These are phyloP conservation scores for Mesoligia furuncula DNA, from an alignment of 2,888 invertebrate species.

Conservation along the genomic window DNA sequence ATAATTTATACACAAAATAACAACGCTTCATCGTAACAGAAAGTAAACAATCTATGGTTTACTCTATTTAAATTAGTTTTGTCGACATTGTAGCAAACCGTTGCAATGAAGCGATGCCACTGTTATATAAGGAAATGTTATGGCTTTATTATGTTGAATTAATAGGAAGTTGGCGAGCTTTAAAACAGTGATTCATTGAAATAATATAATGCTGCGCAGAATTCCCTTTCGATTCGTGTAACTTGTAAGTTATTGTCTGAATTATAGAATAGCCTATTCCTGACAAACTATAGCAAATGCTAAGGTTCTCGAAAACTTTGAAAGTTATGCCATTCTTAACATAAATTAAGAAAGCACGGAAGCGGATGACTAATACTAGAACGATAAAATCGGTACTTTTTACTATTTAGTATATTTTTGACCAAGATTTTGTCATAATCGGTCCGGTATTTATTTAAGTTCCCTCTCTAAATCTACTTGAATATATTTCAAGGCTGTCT, in stretches of 20 bases:
- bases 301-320: conserved; percentile 28
- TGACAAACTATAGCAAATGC: conserved; percentile 9
- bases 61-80: conserved; percentile 52
- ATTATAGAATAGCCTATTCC: background rate
- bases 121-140: conserved; percentile 47
- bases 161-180: conserved; percentile 36
- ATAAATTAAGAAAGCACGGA: conserved; percentile 24
- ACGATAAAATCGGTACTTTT: conserved; percentile 24
- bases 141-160: conserved; percentile 27
- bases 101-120: conserved; percentile 29
- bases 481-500: conserved; percentile 44
- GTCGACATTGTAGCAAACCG: conserved; percentile 39
- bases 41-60: conserved; percentile 55
- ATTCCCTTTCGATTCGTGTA: conserved; percentile 13
- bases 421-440: conserved; percentile 40
- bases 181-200: conserved; percentile 34
- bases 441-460: conserved; percentile 37
- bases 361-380: conserved; percentile 20
- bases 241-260: background rate
- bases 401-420: conserved; percentile 25
- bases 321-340: conserved; percentile 18
- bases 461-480: conserved; percentile 47
- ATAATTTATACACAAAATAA: conserved; percentile 19
- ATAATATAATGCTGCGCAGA: conserved; percentile 12
- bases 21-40: conserved; percentile 39